Base-by-base conservation (phyloP, 2,888 invertebrate genomes). In the Tholera decimalis region DNA sequence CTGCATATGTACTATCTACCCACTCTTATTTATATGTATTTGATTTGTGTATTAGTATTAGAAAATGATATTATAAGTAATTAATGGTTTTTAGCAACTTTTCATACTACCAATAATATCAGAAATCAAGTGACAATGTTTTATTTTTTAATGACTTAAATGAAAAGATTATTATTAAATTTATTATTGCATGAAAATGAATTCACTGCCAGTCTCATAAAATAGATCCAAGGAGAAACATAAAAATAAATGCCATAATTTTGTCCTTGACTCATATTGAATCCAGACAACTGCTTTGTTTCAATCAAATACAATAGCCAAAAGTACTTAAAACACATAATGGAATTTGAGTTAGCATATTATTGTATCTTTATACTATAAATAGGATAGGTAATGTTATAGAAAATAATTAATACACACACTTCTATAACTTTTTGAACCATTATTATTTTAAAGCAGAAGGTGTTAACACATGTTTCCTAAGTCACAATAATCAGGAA, bases 1-100 rank as follows among this genome's bases (percentile, higher is more conserved):
- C 28, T 22, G 18, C 33, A 5, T 35, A 20, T 33, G n/a, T 43
- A 18, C 20, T 60, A 24, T 41, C 54, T 66, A 75, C 79, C 82
- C 69, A 24, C 82, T 63, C 51, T 41, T 44, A 65, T 28, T 33
- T 6, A 35, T 20, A 11, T 24, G 13, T 51, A 9, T 28, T 18
- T 24, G 1, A 63, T 13, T 59, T 26, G 15, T 26, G 2, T 22
- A 26, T 37, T 1, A 37, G 2, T 8, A 15, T 11, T 0, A 3
- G 1, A 11, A 47, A 59, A 33, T 39, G 4, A 9, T 1, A 22
- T 7, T 20, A 4, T 1, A 37, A 11, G 24, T 8, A 37, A 11
- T 33, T 8, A 9, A 37, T 43, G 57, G 8, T 26, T 57, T 37
- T 2, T 5, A 13, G 11, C 15, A 15, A 33, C 9, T 33, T 47